Percentiles rank a stretch among this genome's conserved stretches.
phyloP scores from a whole-genome alignment of 2,113 vertebrate species.

The Hemiscyllium ocellatum region DNA sequence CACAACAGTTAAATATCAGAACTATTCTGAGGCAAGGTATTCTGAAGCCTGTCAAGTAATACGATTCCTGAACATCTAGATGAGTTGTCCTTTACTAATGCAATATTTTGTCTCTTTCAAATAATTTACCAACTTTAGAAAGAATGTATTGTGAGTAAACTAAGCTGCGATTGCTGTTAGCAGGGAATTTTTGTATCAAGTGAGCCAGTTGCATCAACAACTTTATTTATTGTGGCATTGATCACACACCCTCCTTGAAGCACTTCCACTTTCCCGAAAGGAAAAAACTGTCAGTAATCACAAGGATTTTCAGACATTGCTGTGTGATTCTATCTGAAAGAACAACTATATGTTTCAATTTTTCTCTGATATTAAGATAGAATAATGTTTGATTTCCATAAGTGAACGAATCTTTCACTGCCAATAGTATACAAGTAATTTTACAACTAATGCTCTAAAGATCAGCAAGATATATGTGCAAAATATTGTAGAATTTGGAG shows the following conservation, averaged over 20 bases:
- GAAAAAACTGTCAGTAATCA: conserved; percentile 70
- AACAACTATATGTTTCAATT: not conserved
- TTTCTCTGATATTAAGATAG: not conserved
- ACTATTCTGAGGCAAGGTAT: conserved; percentile 81
- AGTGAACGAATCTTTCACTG: not conserved
- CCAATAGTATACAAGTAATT: not conserved
- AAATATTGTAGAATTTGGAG: not conserved
- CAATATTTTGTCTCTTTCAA: conserved; percentile 78
- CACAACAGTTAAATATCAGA: conserved; percentile 66
- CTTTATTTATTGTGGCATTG: conserved; percentile 70
- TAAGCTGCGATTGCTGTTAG: conserved; percentile 65
- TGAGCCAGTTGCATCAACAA: conserved; percentile 76
- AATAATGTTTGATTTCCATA: conserved; percentile 21
- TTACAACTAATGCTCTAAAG: not conserved
- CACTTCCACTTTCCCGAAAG: conserved; percentile 64
- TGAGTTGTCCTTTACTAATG: conserved; percentile 76
- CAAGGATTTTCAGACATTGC: conserved; percentile 63
- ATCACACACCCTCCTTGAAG: conserved; percentile 70
- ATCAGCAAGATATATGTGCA: not conserved
- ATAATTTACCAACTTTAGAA: conserved; percentile 73
- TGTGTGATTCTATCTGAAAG: not conserved
- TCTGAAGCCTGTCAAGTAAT: conserved; percentile 79
- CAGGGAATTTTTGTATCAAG: conserved; percentile 73
- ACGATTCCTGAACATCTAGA: conserved; percentile 78
- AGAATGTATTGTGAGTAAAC: conserved; percentile 64